Percentiles rank a stretch among this genome's conserved stretches.
These are phyloP conservation scores for Drosophila ezoana DNA, from an alignment of 2,888 invertebrate genomes.

Conservation along the genomic window DNA sequence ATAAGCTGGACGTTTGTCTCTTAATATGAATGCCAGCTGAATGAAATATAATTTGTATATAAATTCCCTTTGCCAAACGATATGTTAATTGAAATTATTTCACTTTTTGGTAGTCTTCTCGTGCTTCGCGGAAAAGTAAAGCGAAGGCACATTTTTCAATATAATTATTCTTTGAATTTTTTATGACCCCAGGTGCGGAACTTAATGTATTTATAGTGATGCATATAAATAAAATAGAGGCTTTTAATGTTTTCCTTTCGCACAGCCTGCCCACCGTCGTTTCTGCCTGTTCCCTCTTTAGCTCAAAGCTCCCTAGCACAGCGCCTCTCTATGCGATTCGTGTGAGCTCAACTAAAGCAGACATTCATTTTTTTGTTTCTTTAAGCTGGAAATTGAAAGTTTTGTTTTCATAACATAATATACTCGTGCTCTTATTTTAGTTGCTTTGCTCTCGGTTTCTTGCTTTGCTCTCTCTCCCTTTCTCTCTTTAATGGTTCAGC, in stretches of 20 bases:
- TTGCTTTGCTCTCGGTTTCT: not conserved
- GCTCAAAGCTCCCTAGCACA: too few relatives aligned
- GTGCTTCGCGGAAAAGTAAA: not conserved
- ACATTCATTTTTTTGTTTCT: too few relatives aligned
- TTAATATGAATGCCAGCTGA: too few relatives aligned
- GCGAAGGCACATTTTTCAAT: not conserved
- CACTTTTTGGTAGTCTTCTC: not conserved
- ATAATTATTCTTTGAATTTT: not conserved
- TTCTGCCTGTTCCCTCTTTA: too few relatives aligned
- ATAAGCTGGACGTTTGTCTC: too few relatives aligned
- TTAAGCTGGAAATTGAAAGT: too few relatives aligned
- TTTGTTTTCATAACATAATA: too few relatives aligned
- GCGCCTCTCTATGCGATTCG: not conserved
- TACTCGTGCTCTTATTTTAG: too few relatives aligned
- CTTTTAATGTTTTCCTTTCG: not conserved
- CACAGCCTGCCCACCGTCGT: not conserved
- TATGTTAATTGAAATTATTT: not conserved
- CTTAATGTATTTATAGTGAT: not conserved
- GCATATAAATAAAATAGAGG: not conserved
- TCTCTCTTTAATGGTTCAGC: not conserved
- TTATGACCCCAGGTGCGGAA: not conserved
- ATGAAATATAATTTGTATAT: not conserved
- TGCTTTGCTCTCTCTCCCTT: not conserved
- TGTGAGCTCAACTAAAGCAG: not conserved
- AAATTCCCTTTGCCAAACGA: not conserved